Base-by-base conservation (phyloP, 2,888 invertebrate genomes). In the Alitta virens region DNA sequence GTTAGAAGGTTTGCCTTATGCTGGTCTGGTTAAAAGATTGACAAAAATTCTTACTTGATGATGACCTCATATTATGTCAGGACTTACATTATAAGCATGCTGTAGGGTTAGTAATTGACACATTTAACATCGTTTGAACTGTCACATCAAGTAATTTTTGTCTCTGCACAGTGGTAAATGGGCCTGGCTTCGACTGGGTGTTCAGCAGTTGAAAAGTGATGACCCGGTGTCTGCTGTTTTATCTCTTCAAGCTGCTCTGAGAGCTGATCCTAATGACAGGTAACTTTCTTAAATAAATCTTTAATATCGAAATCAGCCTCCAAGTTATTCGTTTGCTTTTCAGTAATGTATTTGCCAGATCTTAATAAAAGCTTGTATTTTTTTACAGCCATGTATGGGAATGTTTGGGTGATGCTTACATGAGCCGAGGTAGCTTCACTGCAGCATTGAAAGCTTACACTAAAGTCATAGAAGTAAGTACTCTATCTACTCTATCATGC, bases 361-460 rank as follows among this genome's bases (percentile, higher is more conserved):
- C n/a, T n/a, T n/a, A n/a, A n/a, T n/a, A n/a, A n/a, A n/a, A n/a
- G n/a, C n/a, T n/a, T n/a, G n/a, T n/a, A n/a, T n/a, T n/a, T n/a
- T n/a, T 25, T 52, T 54, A 49, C 67, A 82, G 82, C n/a, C 77
- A 87, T 71, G 85, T 90, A 70, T 94, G 93, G 90, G 94, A 94
- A 82, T 89, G 91, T 68, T 83, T 96, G 70, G 95, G 91, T 43
- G 95, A 95, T 85, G 91, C 93, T 0, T 95, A 95, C 81, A 87
- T 89, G 73, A 87, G 87, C n/a, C 85, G 93, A 70, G 95, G 95
- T 1, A 92, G 94, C n/a, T 90, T 88, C 76, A 89, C 89, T 52
- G 91, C 95, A 7, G 91, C 94, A n/a, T 83, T 93, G 63, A 91
- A 90, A 78, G 92, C 92, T 40, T 95, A 92, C 80, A 88, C 89